Conservation (phyloP, 2,113 vertebrate genomes). For the Mellivora capensis region DNA sequence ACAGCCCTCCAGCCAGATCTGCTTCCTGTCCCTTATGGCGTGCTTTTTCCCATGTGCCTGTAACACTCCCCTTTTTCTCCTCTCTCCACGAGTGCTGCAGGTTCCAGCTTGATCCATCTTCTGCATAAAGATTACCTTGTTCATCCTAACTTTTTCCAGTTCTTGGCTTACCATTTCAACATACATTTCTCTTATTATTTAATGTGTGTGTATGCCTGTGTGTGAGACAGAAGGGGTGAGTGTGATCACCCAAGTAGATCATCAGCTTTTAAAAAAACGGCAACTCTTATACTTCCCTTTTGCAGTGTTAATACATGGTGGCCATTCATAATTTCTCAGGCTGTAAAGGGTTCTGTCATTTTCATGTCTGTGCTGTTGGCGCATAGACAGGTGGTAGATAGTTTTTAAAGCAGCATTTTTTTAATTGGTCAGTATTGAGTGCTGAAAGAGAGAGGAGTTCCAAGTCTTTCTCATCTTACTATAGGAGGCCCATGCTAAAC, state of each 20-base stretch:
- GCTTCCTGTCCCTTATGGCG: neutral
- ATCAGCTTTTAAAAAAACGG: constrained; percentile 11
- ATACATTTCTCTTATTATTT: neutral
- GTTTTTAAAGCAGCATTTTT: neutral
- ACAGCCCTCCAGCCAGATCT: neutral
- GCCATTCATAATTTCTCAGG: neutral
- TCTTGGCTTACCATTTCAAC: neutral
- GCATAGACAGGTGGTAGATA: neutral
- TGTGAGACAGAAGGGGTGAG: neutral
- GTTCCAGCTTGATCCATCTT: neutral
- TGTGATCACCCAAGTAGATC: neutral
- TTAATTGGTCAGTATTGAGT: constrained; percentile 5
- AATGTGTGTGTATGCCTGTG: neutral
- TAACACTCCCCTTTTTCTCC: neutral
- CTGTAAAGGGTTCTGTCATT: neutral
- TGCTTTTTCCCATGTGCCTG: neutral
- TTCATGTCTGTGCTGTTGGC: neutral
- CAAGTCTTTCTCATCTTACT: neutral
- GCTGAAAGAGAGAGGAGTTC: neutral
- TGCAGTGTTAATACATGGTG: neutral
- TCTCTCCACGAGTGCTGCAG: neutral
- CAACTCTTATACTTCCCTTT: neutral
- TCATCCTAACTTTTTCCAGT: neutral
- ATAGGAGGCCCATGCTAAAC: neutral
- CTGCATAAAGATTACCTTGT: neutral